Evolutionary conservation across 2,113 vertebrate species (phyloP), one percentile per base, ranked within the genome.

Genomic region (Tachysurus fulvidraco): DNA sequence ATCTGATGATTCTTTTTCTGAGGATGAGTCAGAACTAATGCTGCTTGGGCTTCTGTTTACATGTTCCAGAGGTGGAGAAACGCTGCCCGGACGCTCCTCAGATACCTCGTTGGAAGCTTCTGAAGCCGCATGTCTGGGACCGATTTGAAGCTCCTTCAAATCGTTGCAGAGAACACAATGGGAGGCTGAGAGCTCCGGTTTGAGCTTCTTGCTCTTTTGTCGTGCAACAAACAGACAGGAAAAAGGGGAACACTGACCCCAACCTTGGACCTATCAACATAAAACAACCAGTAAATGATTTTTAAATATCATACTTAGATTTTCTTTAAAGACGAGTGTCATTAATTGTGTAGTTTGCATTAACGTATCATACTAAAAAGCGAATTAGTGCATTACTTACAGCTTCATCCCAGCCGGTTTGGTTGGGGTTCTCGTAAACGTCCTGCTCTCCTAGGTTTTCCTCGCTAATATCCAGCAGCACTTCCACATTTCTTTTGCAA

Each of bases 351-450:
- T 60, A 28, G 25, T 65, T n/a, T 9, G n/a, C 25, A n/a, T n/a
- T 65, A 65, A 12, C 10, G 7, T 25, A 2, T 30, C 65, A 67
- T 30, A 30, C 28, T 30, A 16, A 23, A 10, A 11, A 23, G n/a
- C 41, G 78, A 9, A n/a, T 17, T n/a, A 5, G n/a, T 54, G 50
- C 28, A 9, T 59, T 59, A 94, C 97, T 96, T 86, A 98, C 97
- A 25, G 95, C 95, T 83, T 96, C 95, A 73, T 97, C 96, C 96
- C 94, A 95, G 50, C 94, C 95, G 19, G 92, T 91, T 81, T 93
- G 91, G 28, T 90, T 90, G 0, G 85, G 65, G 85, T 85, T 90
- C 69, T 95, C 93, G 50, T 4, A 59, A 0, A 85, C 86, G 87
- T 92, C 91, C 89, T 89, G 86, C 0, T 96, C 95, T 52, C 92